Evolutionary conservation across 2,888 invertebrate species (phyloP).

Genomic region (Acrocyrtus sp.): DNA sequence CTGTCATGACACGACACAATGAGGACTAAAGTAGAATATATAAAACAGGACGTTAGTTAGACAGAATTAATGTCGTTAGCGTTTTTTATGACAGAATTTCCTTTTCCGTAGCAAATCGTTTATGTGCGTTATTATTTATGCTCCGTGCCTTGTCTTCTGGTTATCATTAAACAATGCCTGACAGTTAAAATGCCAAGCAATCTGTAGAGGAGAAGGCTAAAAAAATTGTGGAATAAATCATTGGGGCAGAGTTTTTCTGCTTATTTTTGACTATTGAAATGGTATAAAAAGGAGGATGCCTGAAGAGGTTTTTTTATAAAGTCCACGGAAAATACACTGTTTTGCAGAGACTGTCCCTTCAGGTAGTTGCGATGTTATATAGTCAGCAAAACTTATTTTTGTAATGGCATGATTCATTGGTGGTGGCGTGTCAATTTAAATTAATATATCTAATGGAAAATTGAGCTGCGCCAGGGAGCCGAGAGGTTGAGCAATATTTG

Average conservation of each 20-base stretch:
- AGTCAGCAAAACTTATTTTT: constrained; percentile 26
- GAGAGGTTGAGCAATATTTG: no score
- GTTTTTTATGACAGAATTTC: constrained; percentile 15
- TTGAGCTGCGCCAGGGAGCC: no score
- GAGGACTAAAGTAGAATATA: not conserved
- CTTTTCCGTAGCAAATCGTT: constrained; percentile 37
- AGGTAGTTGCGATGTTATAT: not conserved
- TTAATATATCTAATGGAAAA: constrained; percentile 39
- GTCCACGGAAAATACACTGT: no score
- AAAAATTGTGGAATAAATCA: constrained; percentile 37
- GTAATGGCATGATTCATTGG: constrained; percentile 40
- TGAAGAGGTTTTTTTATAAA: constrained; percentile 5
- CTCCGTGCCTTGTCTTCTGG: constrained; percentile 31
- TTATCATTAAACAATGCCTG: constrained; percentile 42
- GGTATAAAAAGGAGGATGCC: not conserved
- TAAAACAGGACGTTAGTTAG: not conserved
- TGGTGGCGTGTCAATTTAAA: constrained; percentile 43
- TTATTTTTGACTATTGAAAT: constrained; percentile 4
- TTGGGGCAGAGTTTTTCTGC: constrained; percentile 19
- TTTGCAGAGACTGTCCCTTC: not conserved
- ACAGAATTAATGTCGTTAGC: constrained; percentile 23
- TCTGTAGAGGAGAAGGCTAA: constrained; percentile 1
- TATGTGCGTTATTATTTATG: constrained; percentile 38
- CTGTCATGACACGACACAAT: constrained; percentile 15
- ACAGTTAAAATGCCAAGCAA: constrained; percentile 28